Percentiles rank a stretch among this genome's conserved stretches.
Evolutionary conservation across 2,888 invertebrate species (phyloP).

Genomic region (Pyralis farinalis): DNA sequence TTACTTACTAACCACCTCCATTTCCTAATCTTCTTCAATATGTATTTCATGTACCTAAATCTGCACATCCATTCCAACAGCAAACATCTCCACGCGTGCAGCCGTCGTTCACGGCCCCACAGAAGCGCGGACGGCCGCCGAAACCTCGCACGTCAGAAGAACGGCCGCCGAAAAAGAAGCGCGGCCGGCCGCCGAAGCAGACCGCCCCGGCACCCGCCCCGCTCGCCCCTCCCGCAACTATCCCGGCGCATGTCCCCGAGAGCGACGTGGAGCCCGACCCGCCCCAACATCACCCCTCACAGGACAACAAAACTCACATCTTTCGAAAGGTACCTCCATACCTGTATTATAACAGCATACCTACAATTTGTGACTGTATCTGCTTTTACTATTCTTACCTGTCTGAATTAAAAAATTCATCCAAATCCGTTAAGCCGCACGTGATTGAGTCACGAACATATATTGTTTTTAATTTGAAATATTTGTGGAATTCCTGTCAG

Average conservation of each 20-base stretch:
- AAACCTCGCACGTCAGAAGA: constrained; percentile 59
- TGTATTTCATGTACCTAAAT: not conserved
- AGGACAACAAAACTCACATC: constrained; percentile 65
- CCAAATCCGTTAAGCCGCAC: too few species aligned
- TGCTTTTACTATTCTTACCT: too few species aligned
- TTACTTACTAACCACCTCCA: too few species aligned
- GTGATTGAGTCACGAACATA: too few species aligned
- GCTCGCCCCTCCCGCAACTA: constrained; percentile 24
- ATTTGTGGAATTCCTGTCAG: too few species aligned
- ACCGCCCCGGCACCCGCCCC: constrained; percentile 27
- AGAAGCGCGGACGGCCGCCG: constrained; percentile 78
- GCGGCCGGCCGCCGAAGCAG: constrained; percentile 63
- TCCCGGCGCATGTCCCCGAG: constrained; percentile 36
- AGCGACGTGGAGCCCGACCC: constrained; percentile 52
- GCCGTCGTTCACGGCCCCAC: constrained; percentile 27
- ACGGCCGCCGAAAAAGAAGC: constrained; percentile 60
- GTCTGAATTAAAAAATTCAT: too few species aligned
- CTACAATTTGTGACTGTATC: too few species aligned
- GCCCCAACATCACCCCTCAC: constrained; percentile 40
- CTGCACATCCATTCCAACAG: not conserved
- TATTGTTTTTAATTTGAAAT: too few species aligned
- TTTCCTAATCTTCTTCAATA: not conserved
- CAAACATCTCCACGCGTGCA: constrained; percentile 42
- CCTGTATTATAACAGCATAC: too few species aligned
- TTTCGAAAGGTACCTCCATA: constrained; percentile 68